These are phyloP conservation scores for Nothocercus nigrocapillus DNA, from an alignment of 2,113 vertebrate species.

Conservation along the genomic window DNA sequence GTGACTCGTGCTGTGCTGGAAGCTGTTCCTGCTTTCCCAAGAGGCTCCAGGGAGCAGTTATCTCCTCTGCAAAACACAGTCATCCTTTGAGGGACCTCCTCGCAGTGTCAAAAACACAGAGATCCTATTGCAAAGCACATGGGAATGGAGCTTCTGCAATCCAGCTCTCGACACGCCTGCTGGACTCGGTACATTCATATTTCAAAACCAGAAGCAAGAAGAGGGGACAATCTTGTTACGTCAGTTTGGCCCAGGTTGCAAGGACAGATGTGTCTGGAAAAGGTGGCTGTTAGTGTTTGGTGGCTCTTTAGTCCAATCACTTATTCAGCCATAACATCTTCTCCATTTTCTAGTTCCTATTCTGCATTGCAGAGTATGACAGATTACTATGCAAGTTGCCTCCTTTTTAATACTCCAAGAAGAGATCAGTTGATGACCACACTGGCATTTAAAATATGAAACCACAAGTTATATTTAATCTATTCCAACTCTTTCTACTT, in stretches of 20 bases:
- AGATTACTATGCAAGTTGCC: background rate
- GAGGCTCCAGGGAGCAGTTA: background rate
- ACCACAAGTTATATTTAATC: background rate
- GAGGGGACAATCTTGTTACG: background rate
- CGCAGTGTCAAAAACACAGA: background rate
- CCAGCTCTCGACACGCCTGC: background rate
- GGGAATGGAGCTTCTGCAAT: background rate
- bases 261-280: background rate
- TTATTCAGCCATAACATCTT: background rate
- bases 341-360: background rate
- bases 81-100: rapidly evolving
- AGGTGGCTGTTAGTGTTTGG: background rate
- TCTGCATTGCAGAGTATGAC: background rate
- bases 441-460: background rate
- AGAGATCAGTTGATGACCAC: background rate
- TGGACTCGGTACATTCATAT: background rate
- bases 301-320: background rate
- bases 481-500: background rate
- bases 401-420: background rate
- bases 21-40: background rate
- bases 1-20: background rate
- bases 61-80: background rate
- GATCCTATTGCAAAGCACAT: background rate
- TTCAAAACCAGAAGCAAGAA: background rate
- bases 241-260: background rate